Evolutionary conservation across 1,140 invertebrate genomes (phyloP).

Genomic region (Paraescarpia echinospica): DNA sequence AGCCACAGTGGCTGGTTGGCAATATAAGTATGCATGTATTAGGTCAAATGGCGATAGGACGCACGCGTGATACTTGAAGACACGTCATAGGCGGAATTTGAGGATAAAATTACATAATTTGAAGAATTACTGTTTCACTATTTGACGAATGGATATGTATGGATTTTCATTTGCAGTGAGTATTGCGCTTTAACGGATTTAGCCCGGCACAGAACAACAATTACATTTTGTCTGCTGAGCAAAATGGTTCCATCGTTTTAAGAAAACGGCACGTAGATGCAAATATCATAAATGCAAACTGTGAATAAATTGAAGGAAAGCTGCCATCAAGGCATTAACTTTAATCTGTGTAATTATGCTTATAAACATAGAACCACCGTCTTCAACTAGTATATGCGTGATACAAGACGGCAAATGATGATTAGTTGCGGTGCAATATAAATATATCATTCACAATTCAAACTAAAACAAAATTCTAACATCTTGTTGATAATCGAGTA

Average conservation of each 20-base stretch:
- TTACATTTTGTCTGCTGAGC: not conserved
- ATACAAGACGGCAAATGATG: not conserved
- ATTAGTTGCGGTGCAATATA: not conserved
- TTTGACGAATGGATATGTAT: not conserved
- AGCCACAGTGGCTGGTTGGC: not conserved
- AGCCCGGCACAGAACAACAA: too few species aligned
- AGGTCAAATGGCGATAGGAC: not conserved
- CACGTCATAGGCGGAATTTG: not conserved
- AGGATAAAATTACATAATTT: not conserved
- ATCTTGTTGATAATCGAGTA: not conserved
- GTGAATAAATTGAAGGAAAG: not conserved
- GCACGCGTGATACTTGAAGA: not conserved
- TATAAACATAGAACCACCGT: not conserved
- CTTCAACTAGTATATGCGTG: not conserved
- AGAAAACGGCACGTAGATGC: not conserved
- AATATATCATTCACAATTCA: not conserved
- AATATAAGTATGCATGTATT: not conserved
- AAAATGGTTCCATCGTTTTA: not conserved
- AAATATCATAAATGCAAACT: not conserved
- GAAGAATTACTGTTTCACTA: not conserved
- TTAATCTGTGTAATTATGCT: not conserved
- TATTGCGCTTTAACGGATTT: too few species aligned
- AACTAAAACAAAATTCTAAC: not conserved
- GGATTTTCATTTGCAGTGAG: not conserved
- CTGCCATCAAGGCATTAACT: not conserved